These are phyloP conservation scores for Rhimphoctona megacephalus DNA, from an alignment of 2,888 invertebrate genomes.

Conservation along the genomic window DNA sequence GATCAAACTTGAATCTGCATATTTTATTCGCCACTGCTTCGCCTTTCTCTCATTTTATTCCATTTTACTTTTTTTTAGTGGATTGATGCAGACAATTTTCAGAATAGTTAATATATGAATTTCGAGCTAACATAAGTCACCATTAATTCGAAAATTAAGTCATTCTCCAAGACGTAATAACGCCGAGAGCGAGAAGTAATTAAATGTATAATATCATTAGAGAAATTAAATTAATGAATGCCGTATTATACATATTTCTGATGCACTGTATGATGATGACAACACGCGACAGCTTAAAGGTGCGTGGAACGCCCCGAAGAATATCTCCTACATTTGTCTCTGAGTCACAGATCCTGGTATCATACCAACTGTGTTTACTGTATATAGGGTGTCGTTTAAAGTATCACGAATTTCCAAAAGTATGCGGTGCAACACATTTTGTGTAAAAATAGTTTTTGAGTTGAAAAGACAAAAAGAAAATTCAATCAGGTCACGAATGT, in stretches of 20 bases:
- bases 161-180: conserved; percentile 26
- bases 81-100: not conserved
- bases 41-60: not conserved
- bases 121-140: not conserved
- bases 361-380: conserved; percentile 10
- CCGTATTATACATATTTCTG: not conserved
- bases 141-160: not conserved
- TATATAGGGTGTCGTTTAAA: not conserved
- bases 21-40: not conserved
- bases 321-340: conserved; percentile 53
- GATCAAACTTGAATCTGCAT: not conserved
- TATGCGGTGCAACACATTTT: not conserved
- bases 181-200: conserved; percentile 34
- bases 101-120: not conserved
- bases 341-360: conserved; percentile 37
- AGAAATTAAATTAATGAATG: conserved; percentile 56
- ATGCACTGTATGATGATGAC: conserved; percentile 19
- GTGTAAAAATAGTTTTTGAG: not conserved
- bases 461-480: not conserved
- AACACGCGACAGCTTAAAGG: conserved; percentile 30
- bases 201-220: conserved; percentile 44
- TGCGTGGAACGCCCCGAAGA: conserved; percentile 45
- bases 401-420: not conserved
- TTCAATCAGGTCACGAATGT: not conserved
- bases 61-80: not conserved